Evolutionary conservation across 30 jellyfish, hydroid and myxozoan species (phyloP).

Genomic region (Hydra vulgaris): DNA sequence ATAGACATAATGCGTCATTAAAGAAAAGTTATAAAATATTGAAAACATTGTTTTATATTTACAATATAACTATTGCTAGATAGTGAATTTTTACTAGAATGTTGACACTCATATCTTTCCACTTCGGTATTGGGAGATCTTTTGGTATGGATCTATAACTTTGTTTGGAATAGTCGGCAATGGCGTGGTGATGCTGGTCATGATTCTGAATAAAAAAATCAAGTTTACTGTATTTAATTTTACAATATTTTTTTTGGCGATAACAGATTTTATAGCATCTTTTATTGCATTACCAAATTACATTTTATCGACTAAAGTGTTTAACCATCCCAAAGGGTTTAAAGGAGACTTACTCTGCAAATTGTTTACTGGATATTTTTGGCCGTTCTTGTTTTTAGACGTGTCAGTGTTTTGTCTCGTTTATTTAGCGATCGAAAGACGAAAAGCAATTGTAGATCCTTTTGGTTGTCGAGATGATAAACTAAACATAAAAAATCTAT

Average conservation of each 20-base stretch:
- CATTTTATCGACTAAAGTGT: slow-evolving; percentile 31
- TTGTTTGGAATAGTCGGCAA: slow-evolving; percentile 59
- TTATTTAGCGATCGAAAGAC: slow-evolving; percentile 55
- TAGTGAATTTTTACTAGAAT: too few species aligned
- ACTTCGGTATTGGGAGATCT: slow-evolving; percentile 32
- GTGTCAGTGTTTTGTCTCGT: slow-evolving; percentile 57
- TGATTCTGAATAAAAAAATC: slow-evolving; percentile 26
- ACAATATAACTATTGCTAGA: too few species aligned
- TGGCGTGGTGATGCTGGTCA: slow-evolving; percentile 33
- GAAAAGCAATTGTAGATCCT: slow-evolving; percentile 43
- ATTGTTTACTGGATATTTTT: slow-evolving; percentile 40
- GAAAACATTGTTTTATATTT: too few species aligned
- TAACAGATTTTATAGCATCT: slow-evolving; percentile 35
- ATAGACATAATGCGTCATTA: too few species aligned
- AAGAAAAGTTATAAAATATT: too few species aligned
- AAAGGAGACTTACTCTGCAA: slow-evolving; percentile 50
- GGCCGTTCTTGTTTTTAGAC: slow-evolving; percentile 58
- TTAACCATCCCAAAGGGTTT: slow-evolving; percentile 49
- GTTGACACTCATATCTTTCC: neutral
- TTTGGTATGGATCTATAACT: slow-evolving; percentile 41
- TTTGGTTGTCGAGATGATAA: slow-evolving; percentile 5
- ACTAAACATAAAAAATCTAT: neutral
- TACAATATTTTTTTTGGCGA: slow-evolving; percentile 42
- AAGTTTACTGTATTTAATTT: slow-evolving; percentile 44
- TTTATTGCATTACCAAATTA: slow-evolving; percentile 43